Evolutionary conservation across 1,140 invertebrate genomes (phyloP).

Genomic region (Eueides isabella): DNA sequence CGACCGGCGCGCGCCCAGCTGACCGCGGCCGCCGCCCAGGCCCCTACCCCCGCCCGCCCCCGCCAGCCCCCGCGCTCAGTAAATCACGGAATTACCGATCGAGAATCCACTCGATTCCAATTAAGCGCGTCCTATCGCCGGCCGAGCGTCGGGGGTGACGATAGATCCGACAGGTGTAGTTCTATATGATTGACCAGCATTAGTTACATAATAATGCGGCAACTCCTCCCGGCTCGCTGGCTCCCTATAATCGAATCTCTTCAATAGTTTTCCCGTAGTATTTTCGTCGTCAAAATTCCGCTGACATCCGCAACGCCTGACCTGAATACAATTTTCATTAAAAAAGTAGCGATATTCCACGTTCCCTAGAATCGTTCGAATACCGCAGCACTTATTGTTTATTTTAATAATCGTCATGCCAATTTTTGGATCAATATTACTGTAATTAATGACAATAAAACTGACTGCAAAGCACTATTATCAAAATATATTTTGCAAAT

Average conservation of each 20-base stretch:
- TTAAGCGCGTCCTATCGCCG: conserved; percentile 39
- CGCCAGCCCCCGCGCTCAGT: conserved; percentile 31
- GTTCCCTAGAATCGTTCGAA: conserved; percentile 24
- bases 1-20: conserved; percentile 69
- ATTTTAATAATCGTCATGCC: conserved; percentile 7
- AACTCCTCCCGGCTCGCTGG: conserved; percentile 31
- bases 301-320: conserved; percentile 55
- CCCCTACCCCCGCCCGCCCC: conserved; percentile 32
- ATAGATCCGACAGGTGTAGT: background rate
- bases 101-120: conserved; percentile 47
- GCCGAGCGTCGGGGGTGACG: conserved; percentile 14
- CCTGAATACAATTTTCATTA: conserved; percentile 70
- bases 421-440: background rate
- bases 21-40: conserved; percentile 45
- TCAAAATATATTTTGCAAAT: background rate
- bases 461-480: too few relatives aligned
- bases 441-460: background rate
- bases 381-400: conserved; percentile 1
- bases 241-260: conserved; percentile 51
- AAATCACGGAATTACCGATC: conserved; percentile 62
- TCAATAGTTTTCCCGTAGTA: conserved; percentile 41
- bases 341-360: conserved; percentile 41
- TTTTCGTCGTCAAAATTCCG: conserved; percentile 51
- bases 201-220: conserved; percentile 63
- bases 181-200: conserved; percentile 39